Base-by-base conservation (phyloP, 2,797 vertebrate genomes). In the Molossus molossus region DNA sequence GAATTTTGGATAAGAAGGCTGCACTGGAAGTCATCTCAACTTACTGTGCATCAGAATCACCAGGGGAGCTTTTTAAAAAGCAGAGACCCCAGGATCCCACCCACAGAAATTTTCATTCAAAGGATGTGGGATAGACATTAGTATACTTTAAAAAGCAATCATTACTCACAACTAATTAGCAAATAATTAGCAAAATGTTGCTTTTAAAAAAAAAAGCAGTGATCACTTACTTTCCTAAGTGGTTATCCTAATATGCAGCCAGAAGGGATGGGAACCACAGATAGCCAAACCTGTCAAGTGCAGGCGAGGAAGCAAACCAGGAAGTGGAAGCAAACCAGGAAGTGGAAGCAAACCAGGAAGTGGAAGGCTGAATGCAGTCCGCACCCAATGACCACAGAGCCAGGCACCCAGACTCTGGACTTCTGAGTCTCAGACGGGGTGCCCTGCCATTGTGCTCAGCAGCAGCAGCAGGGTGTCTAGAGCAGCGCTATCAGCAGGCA, bases 141-240 rank as follows among this genome's bases (percentile, higher is more conserved):
- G 33, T 48, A 40, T 45, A 85, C 87, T 85, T 94, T 9, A 1
- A 86, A 95, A 93, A 93, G 60, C 45, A 77, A 67, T 57, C 45
- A 69, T 95, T 76, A 62, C 76, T 83, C 55, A 29, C 55, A 88
- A 64, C 69, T 48, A 92, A 88, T 92, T 83, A 79, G 72, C 64
- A 84, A 84, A 88, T 57, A 72, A 64, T 85, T 72, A 64, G 6
- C 17, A 25, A 92, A 84, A 79, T 8, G 29, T 48, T 50, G 55
- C 72, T 60, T 72, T 0, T 4, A 27, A 75, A 65, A 20, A 67
- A 81, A 70, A 83, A 88, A 58, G 23, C 33, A 84, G 50, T 79
- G 6, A 79, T 37, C 53, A 82, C 25, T 82, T 50, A 25, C 18
- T 60, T 90, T 90, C 60, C 70, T 48, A 15, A 64, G 20, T 65